Evolutionary conservation across 1,140 invertebrate genomes (phyloP), one percentile per base, ranked within the genome.

Genomic region (Drosophila melanogaster): DNA sequence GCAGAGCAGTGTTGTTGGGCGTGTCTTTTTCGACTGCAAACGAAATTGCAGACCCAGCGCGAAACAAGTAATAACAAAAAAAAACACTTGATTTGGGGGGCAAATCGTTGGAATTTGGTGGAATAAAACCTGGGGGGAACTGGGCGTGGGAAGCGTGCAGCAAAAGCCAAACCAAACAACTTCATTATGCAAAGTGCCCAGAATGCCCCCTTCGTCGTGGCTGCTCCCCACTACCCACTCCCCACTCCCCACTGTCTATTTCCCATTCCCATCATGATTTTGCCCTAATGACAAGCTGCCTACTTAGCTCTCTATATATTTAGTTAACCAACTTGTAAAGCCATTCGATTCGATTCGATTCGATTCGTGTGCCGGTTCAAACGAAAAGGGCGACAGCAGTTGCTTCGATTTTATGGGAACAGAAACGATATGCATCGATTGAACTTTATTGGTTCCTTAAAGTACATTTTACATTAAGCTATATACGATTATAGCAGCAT

Each of bases 171-270:
- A 72, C 37, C 26, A 62, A 76, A 84, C 80, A 84, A 84, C 80
- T 84, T 84, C 64, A 85, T 84, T 84, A 84, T 84, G 81, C 80
- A 84, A 79, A 83, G 59, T 79, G 66, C 41, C 64, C 64, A 70
- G 64, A 70, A 69, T 69, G 47, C 65, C 64, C 26, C 47, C 30
- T 30, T 15, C 26, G 47, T 50, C 47, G 47, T 50, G 47, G 47
- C 33, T 35, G 26, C 19, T 61, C 38, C 33, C 8, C 35, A 53
- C n/a, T 40, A 11, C n/a, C 35, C 47, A 30, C 7, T 0, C 26
- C 26, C 4, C 26, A 1, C 1, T 3, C 50, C 33, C 24, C 22
- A 19, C 30, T 44, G 40, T 7, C 15, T 1, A 43, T 10, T 43
- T 43, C n/a, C 59, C 30, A 26, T 55, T 70, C 58, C 56, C 70